phyloP scores from a whole-genome alignment of 2,113 vertebrate species.

The Tenebrosternarchus preto region DNA sequence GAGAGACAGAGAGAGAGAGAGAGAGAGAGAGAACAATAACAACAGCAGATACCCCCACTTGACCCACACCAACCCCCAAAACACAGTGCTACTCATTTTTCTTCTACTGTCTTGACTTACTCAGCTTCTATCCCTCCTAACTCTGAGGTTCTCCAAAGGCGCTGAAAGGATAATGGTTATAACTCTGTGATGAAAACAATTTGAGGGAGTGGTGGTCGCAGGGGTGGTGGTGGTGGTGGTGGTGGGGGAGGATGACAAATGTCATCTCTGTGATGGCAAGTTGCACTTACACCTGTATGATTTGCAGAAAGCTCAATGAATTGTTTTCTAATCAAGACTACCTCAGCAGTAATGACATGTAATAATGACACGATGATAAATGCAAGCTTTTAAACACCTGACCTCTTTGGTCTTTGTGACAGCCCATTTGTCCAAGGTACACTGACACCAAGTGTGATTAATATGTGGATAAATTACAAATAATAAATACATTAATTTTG shows the following conservation, averaged over 20 bases:
- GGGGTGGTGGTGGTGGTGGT: no score
- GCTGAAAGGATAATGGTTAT: constrained; percentile 21
- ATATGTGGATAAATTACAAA: constrained; percentile 71
- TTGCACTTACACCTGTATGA: constrained; percentile 32
- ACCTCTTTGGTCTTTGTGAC: constrained; percentile 61
- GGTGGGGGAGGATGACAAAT: constrained; percentile 19
- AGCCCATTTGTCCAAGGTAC: constrained; percentile 57
- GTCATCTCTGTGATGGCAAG: background rate
- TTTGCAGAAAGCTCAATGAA: constrained; percentile 52
- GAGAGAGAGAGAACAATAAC: constrained; percentile 10
- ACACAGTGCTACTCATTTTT: constrained; percentile 10
- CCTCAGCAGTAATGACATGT: constrained; percentile 68
- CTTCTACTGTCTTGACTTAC: constrained; percentile 27
- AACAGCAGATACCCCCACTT: constrained; percentile 2
- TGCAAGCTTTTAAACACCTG: constrained; percentile 69
- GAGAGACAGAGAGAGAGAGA: background rate
- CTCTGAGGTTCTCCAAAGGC: constrained; percentile 21
- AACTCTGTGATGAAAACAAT: constrained; percentile 37
- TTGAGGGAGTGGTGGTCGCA: background rate
- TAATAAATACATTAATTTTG: constrained; percentile 72
- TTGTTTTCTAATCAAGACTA: constrained; percentile 64
- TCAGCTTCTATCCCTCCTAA: background rate
- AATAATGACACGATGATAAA: constrained; percentile 71
- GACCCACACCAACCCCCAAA: constrained; percentile 3
- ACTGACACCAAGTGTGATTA: constrained; percentile 67